Evolutionary conservation across 2,113 vertebrate species (phyloP), one percentile per base, ranked within the genome.

Genomic region (Loxodonta africana): DNA sequence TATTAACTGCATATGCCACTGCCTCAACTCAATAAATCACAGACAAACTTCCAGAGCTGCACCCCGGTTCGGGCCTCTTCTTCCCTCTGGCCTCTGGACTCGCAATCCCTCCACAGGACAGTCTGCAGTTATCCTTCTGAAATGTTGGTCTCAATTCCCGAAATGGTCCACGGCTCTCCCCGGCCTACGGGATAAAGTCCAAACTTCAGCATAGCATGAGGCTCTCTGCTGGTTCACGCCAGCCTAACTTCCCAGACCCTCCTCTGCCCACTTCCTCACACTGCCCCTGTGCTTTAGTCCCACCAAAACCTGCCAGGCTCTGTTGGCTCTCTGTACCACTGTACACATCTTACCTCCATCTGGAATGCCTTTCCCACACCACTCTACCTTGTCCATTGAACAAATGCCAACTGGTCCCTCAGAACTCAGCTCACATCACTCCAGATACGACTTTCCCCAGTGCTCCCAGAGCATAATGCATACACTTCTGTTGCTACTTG

Each of bases 1-100:
- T 4, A 15, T 48, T 8, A 74, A 5, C 8, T 21, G 17, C 14
- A 1, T 2, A 1, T 14, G 26, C 8, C 10, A 2, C 48, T 25
- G 18, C 76, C 65, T 67, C 9, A 1, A 17, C 6, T 1, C 5
- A 25, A 69, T 41, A 74, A 69, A 83, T 73, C 14, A 48, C 23
- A 21, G 51, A 65, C 74, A 6, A 28, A 46, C 17, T 26, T 62
- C 25, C 25, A n/a, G 80, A 48, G 26, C 33, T 3, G 0, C 57
- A 74, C 37, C 37, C 74, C 25, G 62, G 26, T 21, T 25, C 26
- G 8, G 26, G 41, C 17, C 46, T 57, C 76, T 46, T 57, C 76
- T 46, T 44, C 30, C 12, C 11, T 41, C 60, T 33, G 37, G 57
- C 73, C 44, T 28, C 4, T 2, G 37, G 69, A 41, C 23, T 37